Conservation (phyloP, 2,797 vertebrate genomes). For the Alauda arvensis region DNA sequence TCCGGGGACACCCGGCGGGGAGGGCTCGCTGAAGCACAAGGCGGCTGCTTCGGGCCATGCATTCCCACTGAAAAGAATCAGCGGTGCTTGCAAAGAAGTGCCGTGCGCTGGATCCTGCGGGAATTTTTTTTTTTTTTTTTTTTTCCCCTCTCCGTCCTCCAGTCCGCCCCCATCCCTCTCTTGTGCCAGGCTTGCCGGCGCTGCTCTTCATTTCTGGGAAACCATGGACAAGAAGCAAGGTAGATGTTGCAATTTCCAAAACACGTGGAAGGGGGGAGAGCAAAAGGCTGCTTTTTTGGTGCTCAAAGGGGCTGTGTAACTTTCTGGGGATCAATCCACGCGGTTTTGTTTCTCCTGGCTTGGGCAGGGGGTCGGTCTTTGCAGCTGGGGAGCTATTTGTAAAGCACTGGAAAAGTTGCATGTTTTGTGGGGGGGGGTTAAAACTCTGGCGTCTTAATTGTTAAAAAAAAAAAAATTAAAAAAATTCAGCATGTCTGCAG, state of each 20-base stretch:
- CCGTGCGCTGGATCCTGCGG: background rate
- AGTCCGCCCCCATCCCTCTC: background rate
- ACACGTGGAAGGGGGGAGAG: conserved; percentile 15
- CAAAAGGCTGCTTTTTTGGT: background rate
- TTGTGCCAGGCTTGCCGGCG: background rate
- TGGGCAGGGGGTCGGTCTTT: background rate
- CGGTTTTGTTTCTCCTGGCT: background rate
- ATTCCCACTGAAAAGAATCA: background rate
- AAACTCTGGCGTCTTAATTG: background rate
- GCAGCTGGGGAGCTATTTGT: background rate
- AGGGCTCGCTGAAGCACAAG: background rate
- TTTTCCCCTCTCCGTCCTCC: background rate
- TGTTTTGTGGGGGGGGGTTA: background rate
- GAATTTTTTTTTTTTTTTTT: background rate
- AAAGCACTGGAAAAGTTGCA: background rate
- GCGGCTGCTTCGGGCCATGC: background rate
- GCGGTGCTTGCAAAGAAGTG: background rate
- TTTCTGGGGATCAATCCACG: background rate
- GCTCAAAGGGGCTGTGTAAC: background rate
- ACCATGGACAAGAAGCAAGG: conserved; percentile 72
- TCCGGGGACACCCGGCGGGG: accelerated
- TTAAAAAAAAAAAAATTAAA: background rate
- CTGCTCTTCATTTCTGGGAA: conserved; percentile 65
- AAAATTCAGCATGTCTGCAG: background rate
- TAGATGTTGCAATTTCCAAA: conserved; percentile 62